Base-by-base conservation (phyloP, 2,113 vertebrate genomes). In the Nycticryphes semicollaris region DNA sequence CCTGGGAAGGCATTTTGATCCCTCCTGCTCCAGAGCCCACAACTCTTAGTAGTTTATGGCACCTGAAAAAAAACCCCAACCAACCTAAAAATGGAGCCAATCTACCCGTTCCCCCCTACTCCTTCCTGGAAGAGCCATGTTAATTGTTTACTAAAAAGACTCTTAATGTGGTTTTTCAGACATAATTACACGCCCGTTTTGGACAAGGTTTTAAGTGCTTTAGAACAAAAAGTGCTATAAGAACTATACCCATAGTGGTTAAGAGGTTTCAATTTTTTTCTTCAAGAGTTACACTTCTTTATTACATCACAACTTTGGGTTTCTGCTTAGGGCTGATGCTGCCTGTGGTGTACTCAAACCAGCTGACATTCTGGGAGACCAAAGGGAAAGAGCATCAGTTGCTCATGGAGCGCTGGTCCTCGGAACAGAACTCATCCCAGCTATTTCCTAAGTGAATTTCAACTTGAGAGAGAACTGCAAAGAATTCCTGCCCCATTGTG, bases 181-280 rank as follows among this genome's bases (percentile, higher is more conserved):
- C 79, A 69, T 5, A 77, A 70, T 47, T 57, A 90, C 62, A 85
- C 90, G 75, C 41, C 90, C 86, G 19, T 50, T 83, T 83, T 48
- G 88, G 72, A 93, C 79, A 90, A 82, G 0, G 1, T 33, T 75
- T 87, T 81, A 96, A 96, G 96, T 95, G 94, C 92, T 94, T 94
- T 35, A 95, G 83, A 96, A 96, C 89, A 78, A 86, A 96, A 97
- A 94, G 95, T 95, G 96, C 96, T 96, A 88, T 67, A 80, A 84
- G 89, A 90, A 88, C 27, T 59, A 59, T 9, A 70, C 45, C 78
- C 91, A 69, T 12, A 78, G 79, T 3, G 48, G 67, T 54, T 54
- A 85, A 74, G 54, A 77, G 83, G 51, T 63, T 86, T 33, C n/a
- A 20, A 67, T 63, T 82, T 78, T 70, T 47, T 39, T 39, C 84